A percentile compares a stretch with the other conserved stretches of the same genome.
Evolutionary conservation across 2,888 invertebrate genomes (phyloP).

Genomic region (Omphaloscelis lunosa): DNA sequence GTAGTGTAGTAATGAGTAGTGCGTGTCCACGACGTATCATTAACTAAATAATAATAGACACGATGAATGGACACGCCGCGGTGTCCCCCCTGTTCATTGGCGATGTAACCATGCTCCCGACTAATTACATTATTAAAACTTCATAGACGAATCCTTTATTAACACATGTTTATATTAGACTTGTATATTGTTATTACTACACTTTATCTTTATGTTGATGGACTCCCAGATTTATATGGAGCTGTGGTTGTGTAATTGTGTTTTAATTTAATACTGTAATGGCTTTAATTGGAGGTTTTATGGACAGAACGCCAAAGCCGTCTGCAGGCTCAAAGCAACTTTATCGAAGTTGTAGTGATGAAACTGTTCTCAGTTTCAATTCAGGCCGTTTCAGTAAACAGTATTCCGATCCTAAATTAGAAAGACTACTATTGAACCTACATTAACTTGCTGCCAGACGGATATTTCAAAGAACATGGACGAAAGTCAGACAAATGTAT

Average conservation of each 20-base stretch:
- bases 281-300: conserved; percentile 35
- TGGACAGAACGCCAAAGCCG: conserved; percentile 6
- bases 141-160: conserved; percentile 49
- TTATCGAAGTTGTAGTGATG: conserved; percentile 23
- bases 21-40: conserved; percentile 65
- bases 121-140: conserved; percentile 64
- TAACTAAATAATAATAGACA: conserved; percentile 60
- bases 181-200: conserved; percentile 13
- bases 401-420: conserved; percentile 40
- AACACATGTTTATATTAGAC: conserved; percentile 38
- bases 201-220: background rate
- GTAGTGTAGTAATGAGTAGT: conserved; percentile 46
- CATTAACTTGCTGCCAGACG: conserved; percentile 36
- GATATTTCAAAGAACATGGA: conserved; percentile 44
- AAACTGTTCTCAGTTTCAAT: conserved; percentile 27
- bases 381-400: conserved; percentile 8
- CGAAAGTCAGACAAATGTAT: conserved; percentile 41
- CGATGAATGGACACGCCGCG: conserved; percentile 60
- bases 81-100: conserved; percentile 41
- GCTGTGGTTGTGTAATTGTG: conserved; percentile 3
- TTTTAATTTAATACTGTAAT: conserved; percentile 30
- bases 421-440: conserved; percentile 26
- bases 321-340: conserved; percentile 27
- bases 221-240: conserved; percentile 23
- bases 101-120: conserved; percentile 25